Evolutionary conservation across 2,797 vertebrate species (phyloP), one percentile per base, ranked within the genome.

Genomic region (Hipposideros larvatus): DNA sequence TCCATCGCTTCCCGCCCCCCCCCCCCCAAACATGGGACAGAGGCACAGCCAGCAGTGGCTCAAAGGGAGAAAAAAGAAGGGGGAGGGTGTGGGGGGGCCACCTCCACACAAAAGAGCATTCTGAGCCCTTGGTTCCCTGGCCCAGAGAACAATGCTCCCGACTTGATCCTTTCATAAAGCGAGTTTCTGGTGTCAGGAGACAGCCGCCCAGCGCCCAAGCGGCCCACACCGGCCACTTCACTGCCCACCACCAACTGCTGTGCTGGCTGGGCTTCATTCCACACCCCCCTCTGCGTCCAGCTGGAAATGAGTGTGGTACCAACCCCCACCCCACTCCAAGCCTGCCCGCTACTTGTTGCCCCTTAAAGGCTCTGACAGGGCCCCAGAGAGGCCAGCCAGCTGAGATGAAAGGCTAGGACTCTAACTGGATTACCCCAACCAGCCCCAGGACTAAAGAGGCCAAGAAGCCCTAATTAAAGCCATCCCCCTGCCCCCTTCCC

Each of bases 101-200:
- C 98, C 99, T 98, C 98, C 98, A 99, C 99, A 99, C 99, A 99
- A 99, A 99, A 99, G 99, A 98, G 98, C 98, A 99, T 99, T 99
- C 99, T 99, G 99, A 99, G 99, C 98, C 98, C 98, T 98, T 99
- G 99, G 99, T 99, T 99, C 99, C 99, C 99, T 98, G 98, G 98
- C 98, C 59, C 93, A 96, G 97, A 98, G 98, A 98, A 99, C 98
- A 99, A 99, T 98, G 98, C 98, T 98, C 98, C 98, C 94, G 99
- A 99, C 98, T 98, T 99, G 98, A 98, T 99, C 98, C 98, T 98
- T 99, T 99, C 98, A 99, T 98, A 99, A 99, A 99, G 98, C 98
- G 99, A 98, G 98, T 99, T 98, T 99, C 98, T 98, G 98, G 98
- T 98, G 99, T 99, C 99, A 99, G 98, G 98, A 99, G 98, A 99